phyloP scores from a whole-genome alignment of 2,888 invertebrate genomes.

The Drosophila glabriapex region DNA sequence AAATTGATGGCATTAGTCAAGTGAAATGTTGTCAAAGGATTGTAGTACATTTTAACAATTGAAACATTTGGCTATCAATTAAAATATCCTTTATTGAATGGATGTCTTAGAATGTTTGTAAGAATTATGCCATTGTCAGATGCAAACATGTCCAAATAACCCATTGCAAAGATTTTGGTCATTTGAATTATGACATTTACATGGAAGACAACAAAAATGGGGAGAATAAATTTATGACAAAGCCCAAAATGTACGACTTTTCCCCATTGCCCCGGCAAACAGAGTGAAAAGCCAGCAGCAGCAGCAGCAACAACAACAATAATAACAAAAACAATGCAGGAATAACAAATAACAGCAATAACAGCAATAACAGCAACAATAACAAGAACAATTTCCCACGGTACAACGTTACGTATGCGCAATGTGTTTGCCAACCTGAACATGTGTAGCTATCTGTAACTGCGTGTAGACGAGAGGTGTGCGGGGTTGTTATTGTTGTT shows the following conservation, averaged over 20 bases:
- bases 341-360: slow-evolving; percentile 38
- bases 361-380: slow-evolving; percentile 46
- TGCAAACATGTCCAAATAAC: slow-evolving; percentile 38
- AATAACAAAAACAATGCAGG: slow-evolving; percentile 14
- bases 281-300: slow-evolving; percentile 32
- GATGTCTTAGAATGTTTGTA: slow-evolving; percentile 11
- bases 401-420: slow-evolving; percentile 68
- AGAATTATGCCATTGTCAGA: slow-evolving; percentile 24
- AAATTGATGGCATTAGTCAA: background rate
- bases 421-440: slow-evolving; percentile 74
- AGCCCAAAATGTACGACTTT: slow-evolving; percentile 59
- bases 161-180: slow-evolving; percentile 25
- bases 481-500: slow-evolving; percentile 1
- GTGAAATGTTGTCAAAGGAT: too few species aligned
- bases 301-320: slow-evolving; percentile 37
- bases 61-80: background rate
- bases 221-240: slow-evolving; percentile 46
- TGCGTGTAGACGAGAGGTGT: slow-evolving; percentile 14
- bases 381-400: slow-evolving; percentile 66
- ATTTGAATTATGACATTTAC: slow-evolving; percentile 61
- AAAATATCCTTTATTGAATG: slow-evolving; percentile 1
- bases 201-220: slow-evolving; percentile 27
- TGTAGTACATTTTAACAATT: background rate
- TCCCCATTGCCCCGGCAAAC: slow-evolving; percentile 52
- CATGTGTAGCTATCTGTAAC: slow-evolving; percentile 75